Evolutionary conservation across 2,888 invertebrate species (phyloP).

Genomic region (Capitulum mitella): DNA sequence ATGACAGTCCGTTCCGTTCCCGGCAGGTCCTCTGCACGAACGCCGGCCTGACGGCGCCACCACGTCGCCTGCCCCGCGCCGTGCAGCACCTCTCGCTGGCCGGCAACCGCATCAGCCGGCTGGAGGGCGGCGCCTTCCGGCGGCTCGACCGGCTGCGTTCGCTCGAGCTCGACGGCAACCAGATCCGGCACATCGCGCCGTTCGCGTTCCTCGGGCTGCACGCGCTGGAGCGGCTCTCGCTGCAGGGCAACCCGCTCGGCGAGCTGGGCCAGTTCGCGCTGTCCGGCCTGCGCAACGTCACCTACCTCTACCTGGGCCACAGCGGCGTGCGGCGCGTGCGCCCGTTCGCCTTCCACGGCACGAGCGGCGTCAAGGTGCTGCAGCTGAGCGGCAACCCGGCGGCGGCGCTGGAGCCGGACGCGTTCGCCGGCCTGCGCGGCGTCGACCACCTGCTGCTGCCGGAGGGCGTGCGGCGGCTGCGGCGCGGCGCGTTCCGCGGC

Average conservation of each 20-base stretch:
- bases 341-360: conserved; percentile 73
- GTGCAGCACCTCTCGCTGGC: conserved; percentile 79
- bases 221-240: conserved; percentile 58
- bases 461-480: conserved; percentile 58
- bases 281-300: conserved; percentile 71
- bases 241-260: conserved; percentile 75
- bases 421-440: conserved; percentile 71
- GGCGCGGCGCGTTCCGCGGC: conserved; percentile 74
- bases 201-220: conserved; percentile 77
- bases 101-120: conserved; percentile 71
- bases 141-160: conserved; percentile 72
- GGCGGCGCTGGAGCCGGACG: conserved; percentile 58
- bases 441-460: conserved; percentile 73
- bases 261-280: conserved; percentile 76
- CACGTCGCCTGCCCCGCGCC: conserved; percentile 59
- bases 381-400: conserved; percentile 77
- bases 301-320: conserved; percentile 46
- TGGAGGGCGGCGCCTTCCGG: conserved; percentile 73
- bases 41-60: conserved; percentile 56
- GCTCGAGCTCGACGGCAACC: conserved; percentile 77
- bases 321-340: conserved; percentile 48
- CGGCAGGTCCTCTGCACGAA: neutral
- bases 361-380: conserved; percentile 71
- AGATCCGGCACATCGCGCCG: conserved; percentile 70
- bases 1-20: no score